Evolutionary conservation across 2,113 vertebrate species (phyloP), one percentile per base, ranked within the genome.

Genomic region (Trachemys scripta): DNA sequence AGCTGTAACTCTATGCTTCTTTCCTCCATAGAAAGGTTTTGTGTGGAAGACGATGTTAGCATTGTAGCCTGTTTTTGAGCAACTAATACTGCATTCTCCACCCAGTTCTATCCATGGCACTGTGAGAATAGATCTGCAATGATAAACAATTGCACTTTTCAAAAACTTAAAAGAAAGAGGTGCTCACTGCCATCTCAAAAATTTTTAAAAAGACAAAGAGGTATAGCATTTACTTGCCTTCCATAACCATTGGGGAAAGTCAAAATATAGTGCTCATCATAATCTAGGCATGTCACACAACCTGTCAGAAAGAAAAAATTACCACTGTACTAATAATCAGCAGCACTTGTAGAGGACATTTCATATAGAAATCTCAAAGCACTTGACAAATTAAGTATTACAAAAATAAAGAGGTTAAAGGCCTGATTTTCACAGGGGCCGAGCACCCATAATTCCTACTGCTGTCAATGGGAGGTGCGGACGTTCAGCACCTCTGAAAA

Each of bases 31-130:
- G 98, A 99, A 99, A 14, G 99, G 99, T 98, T 99, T 99, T 50
- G 99, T 99, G 98, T 99, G 99, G 98, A 99, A 99, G 96, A 99
- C 96, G 3, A 99, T 99, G 97, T 97, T 99, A 81, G 99, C 99
- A 1, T 98, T 99, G 97, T 99, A 99, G 96, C 99, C 99, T 1
- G 99, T 99, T 98, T 99, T 99, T 47, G 99, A 99, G 98, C 99
- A 99, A 53, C 97, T 99, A 97, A 99, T 99, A 96, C 92, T 99
- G 98, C 99, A 99, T 96, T 99, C 99, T 35, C 99, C 99, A 8
- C 99, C 99, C 51, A 99, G 98, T 97, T 99, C 99, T 98, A 99
- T 99, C 99, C 99, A 99, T 54, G 99, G 99, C 96, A 99, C 99
- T 6, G 99, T 99, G 96, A 99, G 98, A 97, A 99, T 99, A 57